Evolutionary conservation across 2,113 vertebrate genomes (phyloP).

Genomic region (Ibidorhyncha struthersii): DNA sequence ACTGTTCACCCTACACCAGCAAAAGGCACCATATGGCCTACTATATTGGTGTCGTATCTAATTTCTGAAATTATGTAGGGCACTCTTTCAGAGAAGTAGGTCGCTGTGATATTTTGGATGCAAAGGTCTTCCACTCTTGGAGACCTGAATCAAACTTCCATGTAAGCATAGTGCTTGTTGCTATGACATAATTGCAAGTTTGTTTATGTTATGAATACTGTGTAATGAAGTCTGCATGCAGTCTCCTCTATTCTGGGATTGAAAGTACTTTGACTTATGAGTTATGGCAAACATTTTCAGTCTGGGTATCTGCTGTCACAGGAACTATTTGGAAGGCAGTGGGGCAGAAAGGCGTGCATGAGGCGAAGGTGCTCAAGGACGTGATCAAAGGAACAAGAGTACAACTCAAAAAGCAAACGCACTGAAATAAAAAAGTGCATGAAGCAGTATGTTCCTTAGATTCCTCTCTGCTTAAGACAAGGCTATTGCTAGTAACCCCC

Average conservation of each 20-base stretch:
- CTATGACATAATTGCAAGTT: conserved; percentile 64
- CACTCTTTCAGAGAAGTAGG: conserved; percentile 56
- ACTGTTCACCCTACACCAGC: conserved; percentile 55
- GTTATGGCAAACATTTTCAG: conserved; percentile 65
- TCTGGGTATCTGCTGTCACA: conserved; percentile 47
- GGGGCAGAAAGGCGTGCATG: not conserved
- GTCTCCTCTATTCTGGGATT: conserved; percentile 61
- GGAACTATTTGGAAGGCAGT: conserved; percentile 20
- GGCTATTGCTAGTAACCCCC: not conserved
- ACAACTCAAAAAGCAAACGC: not conserved
- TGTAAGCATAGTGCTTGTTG: conserved; percentile 60
- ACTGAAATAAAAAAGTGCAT: not conserved
- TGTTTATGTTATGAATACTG: conserved; percentile 64
- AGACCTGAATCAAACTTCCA: conserved; percentile 55
- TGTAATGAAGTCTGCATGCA: conserved; percentile 47
- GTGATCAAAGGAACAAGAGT: not conserved
- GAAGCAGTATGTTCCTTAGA: not conserved
- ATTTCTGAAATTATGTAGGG: conserved; percentile 69
- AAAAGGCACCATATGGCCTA: conserved; percentile 60
- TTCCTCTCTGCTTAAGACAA: not conserved
- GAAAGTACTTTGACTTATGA: conserved; percentile 65
- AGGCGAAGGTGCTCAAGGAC: conserved; percentile 36
- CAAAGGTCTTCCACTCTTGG: conserved; percentile 58
- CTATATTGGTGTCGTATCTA: conserved; percentile 65
- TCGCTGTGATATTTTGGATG: conserved; percentile 63